Evolutionary conservation across 2,888 invertebrate species (phyloP).

Genomic region (Byasa hedistus): DNA sequence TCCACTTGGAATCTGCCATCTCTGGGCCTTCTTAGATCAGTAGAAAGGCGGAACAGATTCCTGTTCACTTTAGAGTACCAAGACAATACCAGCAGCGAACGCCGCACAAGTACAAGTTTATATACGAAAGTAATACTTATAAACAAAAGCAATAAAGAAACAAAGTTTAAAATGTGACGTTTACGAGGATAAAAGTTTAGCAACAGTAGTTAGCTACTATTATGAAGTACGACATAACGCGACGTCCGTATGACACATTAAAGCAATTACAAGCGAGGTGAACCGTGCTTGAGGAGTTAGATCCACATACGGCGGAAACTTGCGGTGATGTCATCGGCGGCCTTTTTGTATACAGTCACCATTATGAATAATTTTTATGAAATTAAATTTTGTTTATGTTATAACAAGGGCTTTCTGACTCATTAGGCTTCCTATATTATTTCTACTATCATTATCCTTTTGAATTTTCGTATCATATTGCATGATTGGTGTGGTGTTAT

Average conservation of each 20-base stretch:
- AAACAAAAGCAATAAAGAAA: too few relatives aligned
- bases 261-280: conserved; percentile 20
- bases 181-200: not conserved
- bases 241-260: conserved; percentile 1
- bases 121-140: too few relatives aligned
- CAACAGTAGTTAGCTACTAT: conserved; percentile 8
- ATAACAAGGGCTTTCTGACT: conserved; percentile 26
- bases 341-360: conserved; percentile 7
- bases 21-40: too few relatives aligned
- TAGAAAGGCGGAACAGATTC: too few relatives aligned
- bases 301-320: conserved; percentile 6
- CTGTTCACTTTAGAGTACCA: too few relatives aligned
- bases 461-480: too few relatives aligned
- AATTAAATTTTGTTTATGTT: conserved; percentile 14
- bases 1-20: too few relatives aligned
- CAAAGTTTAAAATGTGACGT: not conserved
- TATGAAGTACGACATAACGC: conserved; percentile 9
- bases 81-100: too few relatives aligned
- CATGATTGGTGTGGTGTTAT: too few relatives aligned
- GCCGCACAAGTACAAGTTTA: too few relatives aligned
- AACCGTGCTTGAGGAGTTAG: conserved; percentile 5
- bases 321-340: conserved; percentile 18
- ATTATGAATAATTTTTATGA: conserved; percentile 22
- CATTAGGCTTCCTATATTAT: not conserved
- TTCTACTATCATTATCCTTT: not conserved